Percentiles rank a stretch among this genome's conserved stretches.
Evolutionary conservation across 2,797 vertebrate species (phyloP).

Genomic region (Mormyrops attenuatus): DNA sequence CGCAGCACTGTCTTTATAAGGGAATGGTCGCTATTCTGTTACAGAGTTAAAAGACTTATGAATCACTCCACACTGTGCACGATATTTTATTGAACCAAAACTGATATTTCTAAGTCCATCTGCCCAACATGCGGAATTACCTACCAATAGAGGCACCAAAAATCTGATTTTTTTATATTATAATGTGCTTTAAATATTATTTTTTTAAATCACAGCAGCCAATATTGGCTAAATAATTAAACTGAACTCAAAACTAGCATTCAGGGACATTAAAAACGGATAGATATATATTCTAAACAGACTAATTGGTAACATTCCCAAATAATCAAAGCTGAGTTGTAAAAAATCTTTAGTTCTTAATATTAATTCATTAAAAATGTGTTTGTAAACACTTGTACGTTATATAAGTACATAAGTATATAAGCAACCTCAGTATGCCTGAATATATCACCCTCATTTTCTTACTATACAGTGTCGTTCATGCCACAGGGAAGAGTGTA

Average conservation of each 20-base stretch:
- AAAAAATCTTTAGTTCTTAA: conserved; percentile 2
- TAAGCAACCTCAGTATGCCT: conserved; percentile 34
- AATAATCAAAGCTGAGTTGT: neutral
- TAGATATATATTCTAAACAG: neutral
- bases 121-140: neutral
- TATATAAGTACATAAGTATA: too few relatives aligned
- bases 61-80: conserved; percentile 8
- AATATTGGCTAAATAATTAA: neutral
- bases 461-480: conserved; percentile 83
- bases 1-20: conserved; percentile 9
- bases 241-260: conserved; percentile 7
- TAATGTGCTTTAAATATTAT: neutral
- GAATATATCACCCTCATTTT: conserved; percentile 53
- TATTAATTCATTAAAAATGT: neutral
- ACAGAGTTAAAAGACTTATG: conserved; percentile 28
- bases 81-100: neutral
- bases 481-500: conserved; percentile 69
- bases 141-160: neutral
- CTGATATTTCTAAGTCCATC: neutral
- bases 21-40: conserved; percentile 15
- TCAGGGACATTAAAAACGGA: neutral
- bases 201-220: neutral
- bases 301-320: neutral
- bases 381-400: neutral
- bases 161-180: neutral